Evolutionary conservation across 2,797 vertebrate genomes (phyloP).

Genomic region (Crocodylus rhombifer): DNA sequence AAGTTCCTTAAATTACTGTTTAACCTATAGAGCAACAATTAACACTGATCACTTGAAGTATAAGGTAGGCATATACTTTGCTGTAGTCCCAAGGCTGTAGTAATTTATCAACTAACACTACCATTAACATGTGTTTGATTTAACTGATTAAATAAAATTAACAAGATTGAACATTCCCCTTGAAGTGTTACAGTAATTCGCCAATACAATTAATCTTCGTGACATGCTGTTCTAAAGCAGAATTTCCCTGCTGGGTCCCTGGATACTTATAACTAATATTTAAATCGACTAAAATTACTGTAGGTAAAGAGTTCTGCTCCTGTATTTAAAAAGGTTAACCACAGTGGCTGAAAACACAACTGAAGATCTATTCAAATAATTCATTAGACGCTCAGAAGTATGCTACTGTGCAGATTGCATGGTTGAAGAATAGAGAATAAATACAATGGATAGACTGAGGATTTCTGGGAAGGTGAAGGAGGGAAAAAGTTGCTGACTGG

Average conservation of each 20-base stretch:
- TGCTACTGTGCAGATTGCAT: neutral
- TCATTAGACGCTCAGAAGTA: neutral
- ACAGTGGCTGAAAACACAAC: neutral
- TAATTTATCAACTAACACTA: neutral
- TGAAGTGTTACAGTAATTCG: constrained; percentile 46
- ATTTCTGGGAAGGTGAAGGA: neutral
- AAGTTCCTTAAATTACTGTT: neutral
- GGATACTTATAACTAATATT: constrained; percentile 36
- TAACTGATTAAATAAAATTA: constrained; percentile 43
- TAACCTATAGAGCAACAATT: constrained; percentile 2
- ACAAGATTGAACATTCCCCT: neutral
- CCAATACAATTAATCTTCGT: neutral
- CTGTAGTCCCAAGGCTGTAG: constrained; percentile 27
- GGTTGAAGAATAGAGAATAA: neutral
- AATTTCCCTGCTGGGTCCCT: neutral
- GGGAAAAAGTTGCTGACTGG: neutral
- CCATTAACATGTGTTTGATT: constrained; percentile 19
- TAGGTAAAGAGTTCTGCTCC: neutral
- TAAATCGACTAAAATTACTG: constrained; percentile 17
- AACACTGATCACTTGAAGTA: constrained; percentile 35
- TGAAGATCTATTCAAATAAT: neutral
- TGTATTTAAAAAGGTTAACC: constrained; percentile 23
- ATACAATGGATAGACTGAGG: neutral
- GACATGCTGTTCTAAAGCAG: neutral
- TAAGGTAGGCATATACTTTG: neutral